Evolutionary conservation across 2,113 vertebrate genomes (phyloP).

Genomic region (Bos javanicus): DNA sequence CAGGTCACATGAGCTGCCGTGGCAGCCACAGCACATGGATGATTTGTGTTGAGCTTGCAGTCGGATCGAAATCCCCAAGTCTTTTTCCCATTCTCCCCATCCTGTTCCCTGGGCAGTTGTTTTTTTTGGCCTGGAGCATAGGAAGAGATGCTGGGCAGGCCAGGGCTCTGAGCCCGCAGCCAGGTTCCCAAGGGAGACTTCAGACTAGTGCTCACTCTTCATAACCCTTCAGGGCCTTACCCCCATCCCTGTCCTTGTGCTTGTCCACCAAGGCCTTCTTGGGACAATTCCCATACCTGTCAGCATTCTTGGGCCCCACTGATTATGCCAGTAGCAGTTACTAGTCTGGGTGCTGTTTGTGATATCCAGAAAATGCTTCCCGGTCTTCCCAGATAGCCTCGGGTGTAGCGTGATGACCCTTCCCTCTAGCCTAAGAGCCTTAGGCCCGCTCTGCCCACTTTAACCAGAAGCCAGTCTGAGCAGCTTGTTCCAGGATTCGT

Average conservation of each 20-base stretch:
- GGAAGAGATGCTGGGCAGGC: conserved; percentile 52
- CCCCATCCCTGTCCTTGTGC: not conserved
- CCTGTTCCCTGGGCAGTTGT: conserved; percentile 46
- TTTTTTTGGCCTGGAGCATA: conserved; percentile 44
- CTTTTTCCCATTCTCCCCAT: conserved; percentile 19
- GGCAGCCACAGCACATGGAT: not conserved
- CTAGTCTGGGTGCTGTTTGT: not conserved
- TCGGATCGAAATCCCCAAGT: not conserved
- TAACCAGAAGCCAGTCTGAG: not conserved
- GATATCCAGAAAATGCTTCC: not conserved
- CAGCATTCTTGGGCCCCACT: not conserved
- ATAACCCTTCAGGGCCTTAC: not conserved
- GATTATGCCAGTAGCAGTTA: not conserved
- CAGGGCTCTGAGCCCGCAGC: conserved; percentile 42
- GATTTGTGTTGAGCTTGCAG: not conserved
- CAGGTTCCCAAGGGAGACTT: conserved; percentile 35
- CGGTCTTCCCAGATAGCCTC: not conserved
- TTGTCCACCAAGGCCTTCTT: not conserved
- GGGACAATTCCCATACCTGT: not conserved
- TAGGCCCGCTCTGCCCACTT: not conserved
- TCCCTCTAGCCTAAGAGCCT: not conserved
- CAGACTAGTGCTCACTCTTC: not conserved
- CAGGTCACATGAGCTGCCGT: not conserved
- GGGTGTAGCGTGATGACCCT: not conserved
- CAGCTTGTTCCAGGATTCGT: not conserved